phyloP scores from a whole-genome alignment of 2,113 vertebrate species.

The Camarhynchus parvulus region DNA sequence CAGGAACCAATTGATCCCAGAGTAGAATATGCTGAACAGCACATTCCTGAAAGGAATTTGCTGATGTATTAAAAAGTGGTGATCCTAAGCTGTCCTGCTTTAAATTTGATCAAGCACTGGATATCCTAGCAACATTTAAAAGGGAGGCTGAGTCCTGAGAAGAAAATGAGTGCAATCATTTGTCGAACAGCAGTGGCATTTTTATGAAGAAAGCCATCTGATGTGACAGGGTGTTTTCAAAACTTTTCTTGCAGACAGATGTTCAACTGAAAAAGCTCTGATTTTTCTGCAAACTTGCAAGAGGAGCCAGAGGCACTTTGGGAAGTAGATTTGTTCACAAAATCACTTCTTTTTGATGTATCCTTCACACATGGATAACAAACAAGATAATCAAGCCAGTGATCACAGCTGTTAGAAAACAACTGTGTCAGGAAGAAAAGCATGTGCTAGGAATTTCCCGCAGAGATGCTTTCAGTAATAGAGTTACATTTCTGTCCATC shows the following conservation, averaged over 20 bases:
- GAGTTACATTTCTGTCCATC: not conserved
- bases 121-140: not conserved
- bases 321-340: conserved; percentile 1
- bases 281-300: conserved; percentile 24
- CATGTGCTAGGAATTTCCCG: conserved; percentile 11
- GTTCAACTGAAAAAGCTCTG: conserved; percentile 32
- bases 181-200: not conserved
- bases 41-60: conserved; percentile 45
- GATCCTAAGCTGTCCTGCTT: not conserved
- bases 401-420: not conserved
- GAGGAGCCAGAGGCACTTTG: not conserved
- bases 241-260: conserved; percentile 3
- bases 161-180: conserved; percentile 24
- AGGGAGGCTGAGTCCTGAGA: conserved; percentile 20
- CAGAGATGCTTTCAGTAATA: conserved; percentile 18
- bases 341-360: conserved; percentile 37
- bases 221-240: not conserved
- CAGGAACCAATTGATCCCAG: conserved; percentile 34
- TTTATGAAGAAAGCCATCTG: not conserved
- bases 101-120: not conserved
- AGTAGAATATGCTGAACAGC: not conserved
- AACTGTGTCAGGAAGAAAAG: conserved; percentile 23
- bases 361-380: not conserved
- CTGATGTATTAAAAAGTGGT: conserved; percentile 19
- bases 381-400: conserved; percentile 17